Conservation (phyloP, 2,888 invertebrate species). For the Yponomeuta malinellus region DNA sequence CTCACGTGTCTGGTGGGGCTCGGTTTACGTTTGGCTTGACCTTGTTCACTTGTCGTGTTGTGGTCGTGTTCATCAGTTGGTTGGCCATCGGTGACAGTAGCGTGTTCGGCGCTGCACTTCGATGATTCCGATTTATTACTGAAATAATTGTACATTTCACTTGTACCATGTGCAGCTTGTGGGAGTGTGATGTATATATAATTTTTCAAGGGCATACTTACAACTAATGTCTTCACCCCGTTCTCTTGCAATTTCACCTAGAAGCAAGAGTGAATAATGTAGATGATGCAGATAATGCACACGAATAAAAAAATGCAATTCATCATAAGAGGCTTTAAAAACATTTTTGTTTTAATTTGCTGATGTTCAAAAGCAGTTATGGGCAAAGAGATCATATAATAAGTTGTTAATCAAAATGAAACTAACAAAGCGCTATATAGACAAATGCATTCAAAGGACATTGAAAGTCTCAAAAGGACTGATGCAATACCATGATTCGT, state of each 20-base stretch:
- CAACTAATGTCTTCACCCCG: slow-evolving; percentile 85
- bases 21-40: slow-evolving; percentile 92
- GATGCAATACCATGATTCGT: slow-evolving; percentile 56
- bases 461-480: slow-evolving; percentile 7
- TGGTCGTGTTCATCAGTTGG: slow-evolving; percentile 83
- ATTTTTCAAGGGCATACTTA: slow-evolving; percentile 68
- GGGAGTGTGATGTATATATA: too few relatives aligned
- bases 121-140: slow-evolving; percentile 88
- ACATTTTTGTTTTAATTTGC: background rate
- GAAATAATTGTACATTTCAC: slow-evolving; percentile 28
- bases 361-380: background rate
- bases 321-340: background rate
- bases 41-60: slow-evolving; percentile 90
- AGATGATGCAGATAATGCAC: slow-evolving; percentile 10
- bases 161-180: slow-evolving; percentile 11
- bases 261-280: slow-evolving; percentile 40
- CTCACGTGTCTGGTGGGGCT: slow-evolving; percentile 83
- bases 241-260: slow-evolving; percentile 85
- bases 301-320: slow-evolving; percentile 7
- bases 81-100: slow-evolving; percentile 79
- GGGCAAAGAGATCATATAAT: background rate
- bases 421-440: slow-evolving; percentile 13
- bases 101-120: slow-evolving; percentile 81
- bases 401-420: slow-evolving; percentile 6
- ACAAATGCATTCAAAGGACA: slow-evolving; percentile 14